These are phyloP conservation scores for Morelia viridis DNA, from an alignment of 2,797 vertebrate species.

Conservation along the genomic window DNA sequence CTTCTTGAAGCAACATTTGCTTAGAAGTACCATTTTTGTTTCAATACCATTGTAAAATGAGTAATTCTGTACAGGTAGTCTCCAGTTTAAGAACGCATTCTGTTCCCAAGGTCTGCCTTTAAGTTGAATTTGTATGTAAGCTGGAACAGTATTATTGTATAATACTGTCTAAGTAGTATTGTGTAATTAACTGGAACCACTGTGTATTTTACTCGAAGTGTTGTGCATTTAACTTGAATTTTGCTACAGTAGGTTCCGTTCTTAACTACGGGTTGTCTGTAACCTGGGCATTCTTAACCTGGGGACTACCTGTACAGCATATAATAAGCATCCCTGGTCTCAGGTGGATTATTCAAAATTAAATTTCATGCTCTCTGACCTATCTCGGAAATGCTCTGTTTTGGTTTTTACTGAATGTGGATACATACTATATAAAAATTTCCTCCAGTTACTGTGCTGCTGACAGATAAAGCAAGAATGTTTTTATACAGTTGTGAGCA, in stretches of 20 bases:
- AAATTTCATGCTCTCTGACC: slow-evolving; percentile 66
- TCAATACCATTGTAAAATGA: slow-evolving; percentile 21
- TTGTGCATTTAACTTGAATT: no score
- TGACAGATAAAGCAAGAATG: slow-evolving; percentile 25
- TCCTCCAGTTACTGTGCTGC: neutral
- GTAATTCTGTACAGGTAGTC: slow-evolving; percentile 43
- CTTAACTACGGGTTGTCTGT: no score
- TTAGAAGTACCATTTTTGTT: slow-evolving; percentile 44
- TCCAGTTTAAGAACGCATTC: no score
- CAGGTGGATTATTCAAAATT: slow-evolving; percentile 62
- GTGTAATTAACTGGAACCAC: no score
- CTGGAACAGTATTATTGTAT: no score
- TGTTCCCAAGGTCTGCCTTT: no score
- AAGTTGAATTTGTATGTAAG: no score
- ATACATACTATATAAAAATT: slow-evolving; percentile 37
- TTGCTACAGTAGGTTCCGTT: no score
- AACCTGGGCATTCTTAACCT: no score
- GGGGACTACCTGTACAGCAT: neutral
- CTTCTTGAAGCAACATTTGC: slow-evolving; percentile 27
- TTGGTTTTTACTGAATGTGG: slow-evolving; percentile 57
- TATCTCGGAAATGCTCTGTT: slow-evolving; percentile 50
- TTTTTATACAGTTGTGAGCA: slow-evolving; percentile 7
- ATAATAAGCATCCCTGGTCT: slow-evolving; percentile 57
- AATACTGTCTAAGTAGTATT: no score
- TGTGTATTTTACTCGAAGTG: no score